phyloP scores from a whole-genome alignment of 2,888 invertebrate genomes.

The Euphydryas editha region DNA sequence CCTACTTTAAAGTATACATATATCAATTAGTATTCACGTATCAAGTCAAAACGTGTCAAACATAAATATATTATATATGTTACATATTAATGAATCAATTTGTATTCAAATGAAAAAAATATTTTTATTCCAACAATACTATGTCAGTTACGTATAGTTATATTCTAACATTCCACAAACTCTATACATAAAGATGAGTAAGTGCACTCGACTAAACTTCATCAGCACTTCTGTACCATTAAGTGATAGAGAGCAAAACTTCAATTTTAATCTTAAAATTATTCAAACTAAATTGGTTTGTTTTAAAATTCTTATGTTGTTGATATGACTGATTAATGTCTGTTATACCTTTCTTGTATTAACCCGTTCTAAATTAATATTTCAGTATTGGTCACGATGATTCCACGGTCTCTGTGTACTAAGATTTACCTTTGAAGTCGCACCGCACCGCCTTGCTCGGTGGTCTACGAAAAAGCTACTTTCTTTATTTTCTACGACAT shows the following conservation, averaged over 20 bases:
- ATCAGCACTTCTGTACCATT: slow-evolving; percentile 3
- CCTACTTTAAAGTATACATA: too few species aligned
- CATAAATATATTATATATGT: too few species aligned
- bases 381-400: slow-evolving; percentile 66
- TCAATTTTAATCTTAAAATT: slow-evolving; percentile 7
- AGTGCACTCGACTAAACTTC: not conserved
- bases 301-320: slow-evolving; percentile 31
- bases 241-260: not conserved
- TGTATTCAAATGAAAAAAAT: too few species aligned
- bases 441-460: slow-evolving; percentile 70
- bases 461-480: slow-evolving; percentile 67
- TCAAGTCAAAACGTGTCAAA: too few species aligned
- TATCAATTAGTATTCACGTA: not conserved
- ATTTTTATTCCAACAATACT: not conserved
- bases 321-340: slow-evolving; percentile 59
- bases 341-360: slow-evolving; percentile 50
- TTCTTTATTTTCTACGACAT: slow-evolving; percentile 62
- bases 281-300: slow-evolving; percentile 25
- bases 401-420: slow-evolving; percentile 57
- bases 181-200: slow-evolving; percentile 18
- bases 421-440: slow-evolving; percentile 68
- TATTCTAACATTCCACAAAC: not conserved
- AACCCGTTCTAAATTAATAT: slow-evolving; percentile 56
- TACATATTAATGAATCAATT: too few species aligned
- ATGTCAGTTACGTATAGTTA: not conserved